phyloP scores from a whole-genome alignment of 2,888 invertebrate species.

The Conomelus anceps region DNA sequence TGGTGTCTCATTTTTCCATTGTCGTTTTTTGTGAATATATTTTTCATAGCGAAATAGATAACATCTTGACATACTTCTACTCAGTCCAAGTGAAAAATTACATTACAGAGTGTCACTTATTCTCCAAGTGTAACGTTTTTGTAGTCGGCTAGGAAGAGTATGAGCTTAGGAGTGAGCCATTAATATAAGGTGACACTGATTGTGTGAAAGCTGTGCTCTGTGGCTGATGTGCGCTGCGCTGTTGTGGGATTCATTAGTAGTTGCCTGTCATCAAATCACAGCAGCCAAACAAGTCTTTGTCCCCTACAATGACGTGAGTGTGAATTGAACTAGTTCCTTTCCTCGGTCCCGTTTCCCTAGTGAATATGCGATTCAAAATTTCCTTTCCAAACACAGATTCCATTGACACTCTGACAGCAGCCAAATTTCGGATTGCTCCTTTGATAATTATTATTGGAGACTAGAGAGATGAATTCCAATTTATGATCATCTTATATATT shows the following conservation, averaged over 20 bases:
- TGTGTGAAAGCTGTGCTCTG: neutral
- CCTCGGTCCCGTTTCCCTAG: neutral
- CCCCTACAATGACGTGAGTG: neutral
- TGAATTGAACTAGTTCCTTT: neutral
- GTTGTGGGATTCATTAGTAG: neutral
- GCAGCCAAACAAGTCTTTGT: neutral
- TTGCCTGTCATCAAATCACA: neutral
- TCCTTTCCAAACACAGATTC: neutral
- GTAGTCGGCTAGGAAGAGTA: neutral
- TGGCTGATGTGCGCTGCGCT: neutral
- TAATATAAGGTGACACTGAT: neutral
- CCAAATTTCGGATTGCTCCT: no score
- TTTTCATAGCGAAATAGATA: neutral
- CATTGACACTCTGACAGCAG: neutral
- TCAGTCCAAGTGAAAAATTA: neutral
- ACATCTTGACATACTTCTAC: neutral
- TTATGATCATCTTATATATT: no score
- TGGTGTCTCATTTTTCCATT: neutral
- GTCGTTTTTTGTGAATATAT: neutral
- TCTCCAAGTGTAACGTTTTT: neutral
- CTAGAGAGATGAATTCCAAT: neutral
- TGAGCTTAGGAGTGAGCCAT: neutral
- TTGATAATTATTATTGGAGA: neutral
- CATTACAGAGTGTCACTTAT: neutral
- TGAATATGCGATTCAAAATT: neutral